A percentile compares a stretch with the other conserved stretches of the same genome.
Conservation (phyloP, 1,140 invertebrate genomes). For the Polyergus mexicanus region DNA sequence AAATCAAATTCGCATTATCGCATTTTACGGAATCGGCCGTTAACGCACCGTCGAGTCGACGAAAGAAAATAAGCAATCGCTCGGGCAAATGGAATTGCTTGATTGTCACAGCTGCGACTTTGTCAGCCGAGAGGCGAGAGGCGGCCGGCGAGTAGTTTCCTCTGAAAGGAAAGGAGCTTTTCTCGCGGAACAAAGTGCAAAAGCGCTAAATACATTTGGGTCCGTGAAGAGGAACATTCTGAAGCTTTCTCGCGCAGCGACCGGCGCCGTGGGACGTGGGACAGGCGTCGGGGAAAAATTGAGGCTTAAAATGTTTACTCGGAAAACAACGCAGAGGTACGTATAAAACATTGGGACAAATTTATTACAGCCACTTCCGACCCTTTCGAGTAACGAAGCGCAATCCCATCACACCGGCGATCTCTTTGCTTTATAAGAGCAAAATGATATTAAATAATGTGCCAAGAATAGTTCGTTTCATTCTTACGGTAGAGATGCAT, state of each 20-base stretch:
- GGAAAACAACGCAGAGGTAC: constrained; percentile 49
- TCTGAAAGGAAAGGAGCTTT: constrained; percentile 64
- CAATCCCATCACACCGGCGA: constrained; percentile 51
- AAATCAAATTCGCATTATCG: constrained; percentile 55
- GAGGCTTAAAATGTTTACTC: constrained; percentile 66
- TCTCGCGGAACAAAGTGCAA: constrained; percentile 65
- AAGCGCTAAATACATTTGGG: constrained; percentile 67
- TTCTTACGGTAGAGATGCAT: constrained; percentile 20
- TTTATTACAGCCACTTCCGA: constrained; percentile 65
- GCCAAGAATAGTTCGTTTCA: constrained; percentile 33
- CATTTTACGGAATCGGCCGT: constrained; percentile 58
- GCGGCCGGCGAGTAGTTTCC: constrained; percentile 54
- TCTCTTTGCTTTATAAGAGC: constrained; percentile 52
- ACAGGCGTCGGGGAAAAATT: constrained; percentile 49
- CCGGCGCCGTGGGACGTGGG: constrained; percentile 3
- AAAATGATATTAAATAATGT: constrained; percentile 62
- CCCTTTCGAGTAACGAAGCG: constrained; percentile 58
- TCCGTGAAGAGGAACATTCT: constrained; percentile 64
- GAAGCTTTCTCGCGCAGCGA: constrained; percentile 57
- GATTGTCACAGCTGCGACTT: constrained; percentile 61
- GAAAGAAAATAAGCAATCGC: constrained; percentile 70
- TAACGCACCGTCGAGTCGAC: constrained; percentile 52
- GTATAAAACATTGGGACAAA: constrained; percentile 65
- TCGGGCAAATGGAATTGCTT: constrained; percentile 70
- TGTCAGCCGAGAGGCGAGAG: constrained; percentile 52